Evolutionary conservation across 2,113 vertebrate species (phyloP), one percentile per base, ranked within the genome.

Genomic region (Turnix velox): DNA sequence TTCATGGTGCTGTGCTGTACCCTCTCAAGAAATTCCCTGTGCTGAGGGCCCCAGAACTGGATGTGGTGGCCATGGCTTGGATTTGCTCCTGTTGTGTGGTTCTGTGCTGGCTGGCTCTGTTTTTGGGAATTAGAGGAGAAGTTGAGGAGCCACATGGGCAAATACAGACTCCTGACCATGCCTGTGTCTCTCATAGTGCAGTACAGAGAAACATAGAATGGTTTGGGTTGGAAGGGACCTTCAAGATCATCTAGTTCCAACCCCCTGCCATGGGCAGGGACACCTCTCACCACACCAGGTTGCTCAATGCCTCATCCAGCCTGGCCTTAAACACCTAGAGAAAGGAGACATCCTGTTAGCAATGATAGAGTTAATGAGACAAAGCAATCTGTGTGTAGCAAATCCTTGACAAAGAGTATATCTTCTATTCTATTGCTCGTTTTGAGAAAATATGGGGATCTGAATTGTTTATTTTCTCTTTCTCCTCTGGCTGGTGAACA

Each of bases 401-500:
- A 84, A 71, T 81, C 39, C 65, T 87, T 86, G 65, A 66, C 37
- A 8, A 23, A 46, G 40, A 12, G 3, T 8, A 16, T 25, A 10
- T 25, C 28, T 24, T 78, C 40, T 78, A 27, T 59, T 20, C 22
- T 27, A 3, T 25, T 67, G 55, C 6, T 23, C n/a, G 35, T 19
- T 0, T 1, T 69, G 77, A 46, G 74, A 62, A 86, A 67, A 66
- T 6, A 7, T 33, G 65, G 33, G 43, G 40, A 24, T 52, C 45
- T 57, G 54, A 57, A 42, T 20, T 58, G 54, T 76, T 83, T 27
- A 18, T 71, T 57, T 20, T 18, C 7, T 42, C 59, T 82, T 15
- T 22, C 57, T 80, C 17, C 14, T 87, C 6, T 75, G 33, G 10
- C 39, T 23, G 87, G 7, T 28, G 17, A 51, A 8, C 88, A 99